Evolutionary conservation across 2,113 vertebrate species (phyloP).

Genomic region (Anolis carolinensis): DNA sequence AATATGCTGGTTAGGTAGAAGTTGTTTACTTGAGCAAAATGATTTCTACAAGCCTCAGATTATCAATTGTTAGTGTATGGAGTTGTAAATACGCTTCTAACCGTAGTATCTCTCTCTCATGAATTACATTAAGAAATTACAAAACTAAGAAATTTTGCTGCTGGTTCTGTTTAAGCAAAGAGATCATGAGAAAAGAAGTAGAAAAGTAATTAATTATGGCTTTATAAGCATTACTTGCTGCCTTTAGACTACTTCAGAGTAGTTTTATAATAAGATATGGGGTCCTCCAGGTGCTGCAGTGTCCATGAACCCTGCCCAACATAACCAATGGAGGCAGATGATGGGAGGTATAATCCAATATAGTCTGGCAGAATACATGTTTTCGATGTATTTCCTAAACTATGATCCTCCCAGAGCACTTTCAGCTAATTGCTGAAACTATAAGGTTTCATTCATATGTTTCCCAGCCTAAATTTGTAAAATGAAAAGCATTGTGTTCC

Average conservation of each 20-base stretch:
- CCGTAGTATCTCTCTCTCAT: neutral
- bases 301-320: neutral
- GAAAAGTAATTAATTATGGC: neutral
- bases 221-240: neutral
- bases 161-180: neutral
- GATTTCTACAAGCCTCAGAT: neutral
- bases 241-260: neutral
- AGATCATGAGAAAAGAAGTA: neutral
- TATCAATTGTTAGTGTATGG: neutral
- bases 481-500: neutral
- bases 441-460: no score
- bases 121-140: neutral
- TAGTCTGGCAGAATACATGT: neutral
- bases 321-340: neutral
- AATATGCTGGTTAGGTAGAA: neutral
- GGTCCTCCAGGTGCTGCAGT: no score
- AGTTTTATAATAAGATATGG: neutral
- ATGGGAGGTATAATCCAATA: neutral
- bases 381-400: neutral
- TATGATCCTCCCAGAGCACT: neutral
- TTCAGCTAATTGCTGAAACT: neutral
- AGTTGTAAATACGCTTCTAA: neutral
- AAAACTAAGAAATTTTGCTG: neutral
- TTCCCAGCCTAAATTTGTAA: neutral
- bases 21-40: neutral